Base-by-base conservation (phyloP, 2,113 vertebrate genomes). In the Siniperca knerii region DNA sequence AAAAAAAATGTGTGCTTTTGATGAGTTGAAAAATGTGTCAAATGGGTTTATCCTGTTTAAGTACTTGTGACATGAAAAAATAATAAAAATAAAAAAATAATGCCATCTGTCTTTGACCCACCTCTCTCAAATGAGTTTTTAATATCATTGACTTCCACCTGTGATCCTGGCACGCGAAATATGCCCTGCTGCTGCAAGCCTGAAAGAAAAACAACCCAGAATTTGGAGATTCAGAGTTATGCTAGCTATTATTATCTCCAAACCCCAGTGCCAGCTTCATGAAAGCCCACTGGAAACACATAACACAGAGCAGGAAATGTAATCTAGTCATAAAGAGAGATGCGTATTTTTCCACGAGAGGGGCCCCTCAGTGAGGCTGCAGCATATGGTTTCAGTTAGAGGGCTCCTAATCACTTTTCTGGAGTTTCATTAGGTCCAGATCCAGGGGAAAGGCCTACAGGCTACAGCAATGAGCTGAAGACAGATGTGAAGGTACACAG, bases 71-170 rank as follows among this genome's bases (percentile, higher is more conserved):
- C 4, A 44, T 62, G 3, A 77, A 67, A 83, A 67, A 25, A 25
- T 25, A 25, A 25, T 25, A 25, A 25, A 25, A 25, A 25, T 25
- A 25, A 25, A 25, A 67, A 83, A 67, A 33, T 60, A 52, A 79
- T 29, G 11, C 52, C 57, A 77, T 57, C 40, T 37, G 48, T 46
- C 57, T 79, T 60, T 71, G 23, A 94, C 97, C 76, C 85, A 98
- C 98, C 98, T 97, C 98, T 97, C 92, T 99, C 98, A 93, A 99
- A 99, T 0, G 98, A 99, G 90, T 99, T 99, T 95, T 99, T 99
- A 94, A 99, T 99, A 94, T 99, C 98, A 4, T 99, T 99, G 92
- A 99, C 98, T 95, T 99, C 98, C 67, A 99, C 97, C 95, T 99
- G 98, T 71, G 98, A 99, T 90, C 98, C 98, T 1, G 98, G 98